phyloP scores from a whole-genome alignment of 2,113 vertebrate species.

The Festucalex cinctus region DNA sequence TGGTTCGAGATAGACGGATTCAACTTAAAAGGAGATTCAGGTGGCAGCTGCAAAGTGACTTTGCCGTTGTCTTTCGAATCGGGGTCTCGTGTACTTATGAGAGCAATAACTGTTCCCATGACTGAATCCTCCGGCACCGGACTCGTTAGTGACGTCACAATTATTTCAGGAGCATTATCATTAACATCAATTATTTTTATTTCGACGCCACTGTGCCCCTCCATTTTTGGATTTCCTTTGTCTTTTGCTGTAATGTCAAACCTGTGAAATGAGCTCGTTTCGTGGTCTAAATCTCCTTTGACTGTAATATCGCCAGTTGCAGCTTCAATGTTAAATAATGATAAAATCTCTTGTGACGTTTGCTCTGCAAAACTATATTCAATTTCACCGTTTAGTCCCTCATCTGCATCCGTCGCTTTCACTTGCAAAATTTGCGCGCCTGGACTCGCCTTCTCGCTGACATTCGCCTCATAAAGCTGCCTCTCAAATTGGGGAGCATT shows the following conservation, averaged over 20 bases:
- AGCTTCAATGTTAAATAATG: conserved; percentile 56
- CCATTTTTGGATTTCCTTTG: conserved; percentile 67
- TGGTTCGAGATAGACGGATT: conserved; percentile 61
- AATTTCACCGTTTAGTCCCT: conserved; percentile 69
- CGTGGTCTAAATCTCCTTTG: conserved; percentile 62
- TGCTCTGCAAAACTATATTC: conserved; percentile 65
- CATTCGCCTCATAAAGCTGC: conserved; percentile 74
- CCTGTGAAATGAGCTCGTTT: conserved; percentile 45
- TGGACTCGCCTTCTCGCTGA: conserved; percentile 73
- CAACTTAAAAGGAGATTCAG: conserved; percentile 54
- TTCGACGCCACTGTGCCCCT: conserved; percentile 62
- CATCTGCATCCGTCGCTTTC: conserved; percentile 71
- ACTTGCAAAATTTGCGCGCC: conserved; percentile 74
- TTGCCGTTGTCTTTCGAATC: conserved; percentile 68
- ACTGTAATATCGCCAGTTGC: conserved; percentile 57
- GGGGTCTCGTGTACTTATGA: conserved; percentile 66
- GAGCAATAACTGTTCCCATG: conserved; percentile 68
- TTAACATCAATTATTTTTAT: conserved; percentile 71
- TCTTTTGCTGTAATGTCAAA: conserved; percentile 72
- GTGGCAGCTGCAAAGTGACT: conserved; percentile 45
- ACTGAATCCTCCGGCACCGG: conserved; percentile 66
- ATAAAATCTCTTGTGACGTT: conserved; percentile 49
- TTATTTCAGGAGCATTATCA: conserved; percentile 72
- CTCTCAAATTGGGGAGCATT: conserved; percentile 83
- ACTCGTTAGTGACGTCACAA: conserved; percentile 65